Conservation (phyloP, 2,888 invertebrate species). For the Mycalesis mineus region DNA sequence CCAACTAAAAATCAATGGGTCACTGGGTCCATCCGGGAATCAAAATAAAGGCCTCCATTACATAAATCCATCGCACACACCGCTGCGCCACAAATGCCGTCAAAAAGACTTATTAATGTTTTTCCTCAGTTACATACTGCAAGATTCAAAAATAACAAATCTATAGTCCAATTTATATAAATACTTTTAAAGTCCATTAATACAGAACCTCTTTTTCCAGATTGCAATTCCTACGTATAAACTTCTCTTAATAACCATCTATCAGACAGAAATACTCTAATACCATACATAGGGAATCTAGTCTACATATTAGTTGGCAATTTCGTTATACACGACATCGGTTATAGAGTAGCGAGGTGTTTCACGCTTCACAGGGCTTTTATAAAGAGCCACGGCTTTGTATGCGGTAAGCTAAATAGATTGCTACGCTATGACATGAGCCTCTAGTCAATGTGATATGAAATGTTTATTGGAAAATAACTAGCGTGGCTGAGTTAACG, state of each 20-base stretch:
- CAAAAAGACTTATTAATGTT: no score
- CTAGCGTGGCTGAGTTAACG: no score
- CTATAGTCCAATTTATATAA: no score
- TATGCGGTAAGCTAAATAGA: conserved; percentile 10
- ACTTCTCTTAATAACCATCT: not conserved
- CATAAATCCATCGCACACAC: no score
- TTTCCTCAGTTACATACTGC: no score
- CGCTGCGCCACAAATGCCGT: no score
- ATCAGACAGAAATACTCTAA: not conserved
- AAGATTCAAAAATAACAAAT: no score
- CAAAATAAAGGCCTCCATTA: no score
- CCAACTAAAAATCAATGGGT: no score
- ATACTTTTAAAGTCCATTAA: no score
- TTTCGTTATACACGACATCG: not conserved
- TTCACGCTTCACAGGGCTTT: conserved; percentile 4
- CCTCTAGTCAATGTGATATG: not conserved
- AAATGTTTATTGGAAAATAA: not conserved
- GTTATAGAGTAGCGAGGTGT: not conserved
- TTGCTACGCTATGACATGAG: not conserved
- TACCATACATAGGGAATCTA: not conserved
- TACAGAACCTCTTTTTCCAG: no score
- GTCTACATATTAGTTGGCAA: conserved; percentile 2
- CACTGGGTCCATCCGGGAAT: no score
- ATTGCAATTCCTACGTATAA: not conserved
- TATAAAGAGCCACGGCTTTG: conserved; percentile 4